A percentile compares a stretch with the other conserved stretches of the same genome.
phyloP scores from a whole-genome alignment of 2,113 vertebrate genomes.

The Siphamia tubifer region DNA sequence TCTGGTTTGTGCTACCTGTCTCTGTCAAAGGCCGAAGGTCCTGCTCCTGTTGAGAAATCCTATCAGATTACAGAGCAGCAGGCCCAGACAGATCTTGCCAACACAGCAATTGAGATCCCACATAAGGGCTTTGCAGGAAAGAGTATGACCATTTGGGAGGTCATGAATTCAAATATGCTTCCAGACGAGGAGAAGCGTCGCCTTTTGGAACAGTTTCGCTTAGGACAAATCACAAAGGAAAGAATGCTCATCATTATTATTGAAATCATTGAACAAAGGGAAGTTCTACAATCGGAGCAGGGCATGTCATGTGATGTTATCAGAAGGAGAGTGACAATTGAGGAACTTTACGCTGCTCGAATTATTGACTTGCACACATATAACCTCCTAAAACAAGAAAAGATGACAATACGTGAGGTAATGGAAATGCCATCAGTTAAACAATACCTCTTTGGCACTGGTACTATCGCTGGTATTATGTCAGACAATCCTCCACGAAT shows the following conservation, averaged over 20 bases:
- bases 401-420: constrained; percentile 85
- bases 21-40: constrained; percentile 78
- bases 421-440: constrained; percentile 85
- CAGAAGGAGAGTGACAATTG: constrained; percentile 85
- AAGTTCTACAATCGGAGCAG: constrained; percentile 85
- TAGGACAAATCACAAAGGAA: constrained; percentile 90
- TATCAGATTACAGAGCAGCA: constrained; percentile 88
- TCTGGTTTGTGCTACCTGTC: constrained; percentile 86
- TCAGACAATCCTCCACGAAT: constrained; percentile 84
- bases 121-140: constrained; percentile 82
- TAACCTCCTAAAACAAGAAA: constrained; percentile 87
- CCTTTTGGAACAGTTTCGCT: constrained; percentile 89
- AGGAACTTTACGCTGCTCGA: constrained; percentile 80
- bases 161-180: constrained; percentile 92
- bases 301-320: constrained; percentile 85
- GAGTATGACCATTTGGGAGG: constrained; percentile 90
- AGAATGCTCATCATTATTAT: constrained; percentile 96
- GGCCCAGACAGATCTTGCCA: constrained; percentile 86
- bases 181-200: constrained; percentile 85
- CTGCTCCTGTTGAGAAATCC: constrained; percentile 76
- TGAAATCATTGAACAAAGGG: constrained; percentile 94
- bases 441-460: constrained; percentile 89
- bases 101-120: constrained; percentile 89
- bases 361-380: constrained; percentile 86
- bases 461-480: constrained; percentile 89